Percentiles rank a stretch among this genome's conserved stretches.
phyloP scores from a whole-genome alignment of 1,140 invertebrate genomes.

The Drosophila saltans region DNA sequence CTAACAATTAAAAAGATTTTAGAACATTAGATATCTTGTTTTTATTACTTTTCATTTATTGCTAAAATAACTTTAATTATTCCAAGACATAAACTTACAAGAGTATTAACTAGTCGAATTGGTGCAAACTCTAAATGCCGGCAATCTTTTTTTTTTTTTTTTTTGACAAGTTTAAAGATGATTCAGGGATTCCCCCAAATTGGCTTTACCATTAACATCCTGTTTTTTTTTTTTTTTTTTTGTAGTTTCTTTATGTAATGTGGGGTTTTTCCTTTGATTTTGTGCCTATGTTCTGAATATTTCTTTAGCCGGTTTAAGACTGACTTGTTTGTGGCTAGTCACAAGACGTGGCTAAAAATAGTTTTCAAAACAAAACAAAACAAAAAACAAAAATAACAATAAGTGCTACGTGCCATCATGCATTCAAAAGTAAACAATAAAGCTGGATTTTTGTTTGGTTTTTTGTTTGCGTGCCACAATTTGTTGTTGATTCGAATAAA shows the following conservation, averaged over 20 bases:
- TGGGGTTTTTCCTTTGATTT: slow-evolving; percentile 27
- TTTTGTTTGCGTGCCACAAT: slow-evolving; percentile 31
- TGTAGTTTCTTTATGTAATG: not conserved
- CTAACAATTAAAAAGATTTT: too few relatives aligned
- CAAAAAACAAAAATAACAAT: slow-evolving; percentile 43
- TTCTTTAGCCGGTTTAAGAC: slow-evolving; percentile 39
- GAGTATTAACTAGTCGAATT: not conserved
- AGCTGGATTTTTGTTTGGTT: slow-evolving; percentile 16
- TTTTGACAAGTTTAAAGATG: not conserved
- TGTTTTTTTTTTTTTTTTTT: not conserved
- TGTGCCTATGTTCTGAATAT: slow-evolving; percentile 14
- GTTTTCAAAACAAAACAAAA: slow-evolving; percentile 30
- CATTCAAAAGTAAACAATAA: slow-evolving; percentile 28
- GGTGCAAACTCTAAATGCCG: not conserved
- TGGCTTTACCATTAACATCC: not conserved
- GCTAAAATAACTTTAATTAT: too few relatives aligned
- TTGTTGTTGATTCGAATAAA: slow-evolving; percentile 29
- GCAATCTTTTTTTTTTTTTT: not conserved
- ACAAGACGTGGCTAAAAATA: slow-evolving; percentile 29
- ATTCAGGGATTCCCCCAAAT: not conserved
- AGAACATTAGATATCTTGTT: too few relatives aligned
- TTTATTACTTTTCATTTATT: too few relatives aligned
- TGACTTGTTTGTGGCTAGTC: slow-evolving; percentile 27
- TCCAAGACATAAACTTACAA: not conserved
- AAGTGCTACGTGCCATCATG: slow-evolving; percentile 56